Conservation (phyloP, 1,140 invertebrate genomes). For the Lethocerus indicus region DNA sequence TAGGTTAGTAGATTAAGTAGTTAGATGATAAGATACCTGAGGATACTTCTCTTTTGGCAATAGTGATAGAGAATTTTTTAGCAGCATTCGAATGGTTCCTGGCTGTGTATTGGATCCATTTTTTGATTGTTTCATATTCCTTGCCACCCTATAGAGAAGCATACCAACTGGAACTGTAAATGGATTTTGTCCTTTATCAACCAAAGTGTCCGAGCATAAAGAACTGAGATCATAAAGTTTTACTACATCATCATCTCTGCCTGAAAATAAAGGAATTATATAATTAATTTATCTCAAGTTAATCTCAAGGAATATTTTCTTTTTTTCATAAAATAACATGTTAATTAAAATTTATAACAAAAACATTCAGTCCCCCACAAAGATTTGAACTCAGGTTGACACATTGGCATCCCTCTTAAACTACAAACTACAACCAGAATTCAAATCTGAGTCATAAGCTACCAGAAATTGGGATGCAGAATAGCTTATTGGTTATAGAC, state of each 20-base stretch:
- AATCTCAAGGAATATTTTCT: no score
- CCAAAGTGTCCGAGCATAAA: constrained; percentile 39
- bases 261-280: constrained; percentile 23
- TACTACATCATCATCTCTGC: constrained; percentile 77
- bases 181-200: constrained; percentile 59
- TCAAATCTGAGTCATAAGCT: no score
- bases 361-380: no score
- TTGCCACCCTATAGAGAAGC: constrained; percentile 68
- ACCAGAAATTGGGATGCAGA: no score
- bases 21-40: constrained; percentile 26
- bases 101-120: constrained; percentile 37
- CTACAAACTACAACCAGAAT: no score
- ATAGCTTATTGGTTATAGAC: no score
- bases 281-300: no score
- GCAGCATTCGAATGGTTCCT: constrained; percentile 51
- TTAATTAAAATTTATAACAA: no score
- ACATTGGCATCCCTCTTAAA: no score
- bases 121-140: constrained; percentile 56
- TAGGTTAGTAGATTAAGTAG: not conserved
- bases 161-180: constrained; percentile 86
- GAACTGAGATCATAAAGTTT: constrained; percentile 87
- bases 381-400: no score
- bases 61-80: constrained; percentile 65
- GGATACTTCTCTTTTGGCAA: constrained; percentile 62
- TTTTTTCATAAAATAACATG: no score